Evolutionary conservation across 2,113 vertebrate genomes (phyloP).

Genomic region (Callithrix jacchus): DNA sequence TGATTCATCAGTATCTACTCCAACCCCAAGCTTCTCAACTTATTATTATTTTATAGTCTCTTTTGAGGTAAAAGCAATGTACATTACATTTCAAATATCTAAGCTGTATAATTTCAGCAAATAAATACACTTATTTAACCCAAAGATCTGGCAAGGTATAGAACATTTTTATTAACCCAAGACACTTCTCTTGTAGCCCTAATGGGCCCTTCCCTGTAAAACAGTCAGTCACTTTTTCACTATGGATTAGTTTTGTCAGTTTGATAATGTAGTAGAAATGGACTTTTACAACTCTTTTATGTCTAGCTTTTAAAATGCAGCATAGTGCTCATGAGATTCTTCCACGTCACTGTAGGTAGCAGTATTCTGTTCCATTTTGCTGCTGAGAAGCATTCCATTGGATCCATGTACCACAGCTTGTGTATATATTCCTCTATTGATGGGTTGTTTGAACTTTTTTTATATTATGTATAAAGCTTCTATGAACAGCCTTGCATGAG

Average conservation of each 20-base stretch:
- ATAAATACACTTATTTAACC: not conserved
- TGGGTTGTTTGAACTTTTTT: not conserved
- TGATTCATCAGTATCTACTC: not conserved
- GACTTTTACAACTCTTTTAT: not conserved
- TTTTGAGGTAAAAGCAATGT: not conserved
- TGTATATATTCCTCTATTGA: not conserved
- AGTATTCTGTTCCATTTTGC: not conserved
- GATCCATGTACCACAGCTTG: too few species aligned
- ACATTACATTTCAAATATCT: not conserved
- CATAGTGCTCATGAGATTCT: not conserved
- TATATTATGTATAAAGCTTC: not conserved
- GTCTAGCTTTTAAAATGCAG: not conserved
- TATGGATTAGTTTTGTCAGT: not conserved
- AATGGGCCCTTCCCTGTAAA: not conserved
- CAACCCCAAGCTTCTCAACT: not conserved
- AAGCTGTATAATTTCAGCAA: not conserved
- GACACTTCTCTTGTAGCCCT: not conserved
- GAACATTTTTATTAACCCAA: not conserved
- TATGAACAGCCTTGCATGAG: not conserved
- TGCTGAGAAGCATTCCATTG: not conserved
- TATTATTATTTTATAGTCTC: not conserved
- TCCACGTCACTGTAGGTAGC: not conserved
- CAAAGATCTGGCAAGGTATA: not conserved
- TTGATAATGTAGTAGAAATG: not conserved
- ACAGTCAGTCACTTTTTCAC: not conserved